phyloP scores from a whole-genome alignment of 2,797 vertebrate genomes.

The Acanthis flammea region DNA sequence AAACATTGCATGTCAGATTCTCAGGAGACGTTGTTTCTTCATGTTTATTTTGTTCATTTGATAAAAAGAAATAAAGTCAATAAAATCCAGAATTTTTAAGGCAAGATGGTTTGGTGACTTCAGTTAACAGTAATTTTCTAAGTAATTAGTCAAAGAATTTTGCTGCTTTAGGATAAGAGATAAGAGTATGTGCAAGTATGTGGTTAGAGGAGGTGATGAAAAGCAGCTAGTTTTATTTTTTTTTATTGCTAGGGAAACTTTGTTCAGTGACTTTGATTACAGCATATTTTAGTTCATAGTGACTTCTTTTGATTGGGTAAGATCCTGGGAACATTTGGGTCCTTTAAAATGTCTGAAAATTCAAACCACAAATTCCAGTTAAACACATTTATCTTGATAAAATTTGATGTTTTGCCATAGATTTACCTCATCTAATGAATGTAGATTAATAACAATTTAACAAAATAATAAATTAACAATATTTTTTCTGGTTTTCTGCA shows the following conservation, averaged over 20 bases:
- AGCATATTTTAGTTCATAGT: neutral
- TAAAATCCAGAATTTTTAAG: neutral
- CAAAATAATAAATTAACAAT: neutral
- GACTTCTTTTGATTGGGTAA: neutral
- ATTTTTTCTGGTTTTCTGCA: neutral
- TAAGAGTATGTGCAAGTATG: neutral
- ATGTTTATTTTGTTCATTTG: neutral
- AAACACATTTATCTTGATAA: neutral
- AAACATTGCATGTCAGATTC: neutral
- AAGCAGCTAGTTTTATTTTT: neutral
- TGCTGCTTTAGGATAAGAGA: neutral
- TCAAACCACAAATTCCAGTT: neutral
- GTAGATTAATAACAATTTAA: neutral
- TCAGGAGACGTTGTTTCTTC: accelerated
- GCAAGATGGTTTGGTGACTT: neutral
- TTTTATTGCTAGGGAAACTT: neutral
- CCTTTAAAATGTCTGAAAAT: neutral
- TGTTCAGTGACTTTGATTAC: neutral
- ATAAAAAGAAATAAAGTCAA: neutral
- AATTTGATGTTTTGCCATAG: neutral
- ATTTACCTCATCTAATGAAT: neutral
- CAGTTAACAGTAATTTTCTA: neutral
- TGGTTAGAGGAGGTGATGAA: neutral
- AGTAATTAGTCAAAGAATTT: neutral
- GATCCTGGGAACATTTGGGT: neutral